Base-by-base conservation (phyloP, 2,797 vertebrate species). In the Allobates femoralis region DNA sequence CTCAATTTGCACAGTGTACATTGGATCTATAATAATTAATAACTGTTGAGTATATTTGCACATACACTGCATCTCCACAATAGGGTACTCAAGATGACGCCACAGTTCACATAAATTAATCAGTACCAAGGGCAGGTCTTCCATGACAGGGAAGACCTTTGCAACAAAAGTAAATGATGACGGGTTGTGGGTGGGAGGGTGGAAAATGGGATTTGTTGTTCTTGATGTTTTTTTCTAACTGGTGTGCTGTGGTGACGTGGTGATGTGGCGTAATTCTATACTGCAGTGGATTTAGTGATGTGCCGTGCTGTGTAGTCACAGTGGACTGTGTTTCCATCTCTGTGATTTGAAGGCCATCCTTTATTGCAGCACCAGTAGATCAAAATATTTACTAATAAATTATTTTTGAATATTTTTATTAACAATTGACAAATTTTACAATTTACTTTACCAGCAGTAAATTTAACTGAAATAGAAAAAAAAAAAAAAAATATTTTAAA, bases 351-450 rank as follows among this genome's bases (percentile, higher is more conserved):
- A 84, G 60, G 79, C 26, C 56, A 86, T 86, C 79, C 67, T 75
- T 46, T 55, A 81, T 75, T 86, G 66, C 84, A 86, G 77, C 84
- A 86, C 77, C 80, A 55, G 32, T 34, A 58, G n/a, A 50, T 60
- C 60, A 78, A 58, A 37, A 78, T n/a, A 78, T 58, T 50, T 66
- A 6, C 19, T 18, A 66, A 30, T 30, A 50, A 19, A 66, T 30
- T 30, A 32, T 18, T 32, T 69, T 69, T 69, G 18, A 37, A 18
- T 2, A 69, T 69, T 69, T 69, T 34, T 41, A 71, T 23, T 23
- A 21, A 41, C 10, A 26, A 69, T 69, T 73, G 1, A 67, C 10
- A n/a, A 12, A 23, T 71, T 73, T 46, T 73, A 46, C 19, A 41
- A n/a, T 71, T 41, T 41, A 37, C 18, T 41, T 71, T 3, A 41